phyloP scores from a whole-genome alignment of 53 echinoderm and acorn worm species.

The Zoroaster sp. region DNA sequence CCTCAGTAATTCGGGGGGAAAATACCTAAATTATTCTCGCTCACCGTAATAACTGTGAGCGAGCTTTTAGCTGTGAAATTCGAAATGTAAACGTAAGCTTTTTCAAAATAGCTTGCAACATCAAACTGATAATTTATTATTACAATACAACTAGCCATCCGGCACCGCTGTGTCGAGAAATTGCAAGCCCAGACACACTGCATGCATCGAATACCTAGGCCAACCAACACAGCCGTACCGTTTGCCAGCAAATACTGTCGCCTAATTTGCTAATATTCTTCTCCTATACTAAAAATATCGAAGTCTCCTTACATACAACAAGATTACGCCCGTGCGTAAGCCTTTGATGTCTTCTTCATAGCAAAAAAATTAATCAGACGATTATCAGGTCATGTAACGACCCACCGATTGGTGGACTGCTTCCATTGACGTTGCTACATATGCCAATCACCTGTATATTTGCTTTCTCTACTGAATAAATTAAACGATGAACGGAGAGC shows the following conservation, averaged over 20 bases:
- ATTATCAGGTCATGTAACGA: constrained; percentile 62
- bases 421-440: constrained; percentile 56
- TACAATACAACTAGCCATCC: background rate
- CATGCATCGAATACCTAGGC: background rate
- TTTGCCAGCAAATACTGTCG: background rate
- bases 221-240: background rate
- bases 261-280: background rate
- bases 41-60: too few species aligned
- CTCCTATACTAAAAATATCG: constrained; percentile 7
- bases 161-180: background rate
- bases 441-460: constrained; percentile 54
- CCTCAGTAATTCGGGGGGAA: too few species aligned
- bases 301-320: background rate
- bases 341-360: constrained; percentile 62
- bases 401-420: constrained; percentile 45
- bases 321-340: constrained; percentile 66
- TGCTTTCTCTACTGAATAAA: constrained; percentile 57
- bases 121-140: background rate
- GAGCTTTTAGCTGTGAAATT: too few species aligned
- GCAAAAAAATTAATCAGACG: constrained; percentile 38
- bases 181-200: background rate
- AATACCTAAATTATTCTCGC: too few species aligned
- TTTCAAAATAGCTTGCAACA: background rate
- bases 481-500: constrained; percentile 55
- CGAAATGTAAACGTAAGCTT: too few species aligned